Percentiles rank a stretch among this genome's conserved stretches.
phyloP scores from a whole-genome alignment of 2,888 invertebrate species.

The Platypus cylindrus region DNA sequence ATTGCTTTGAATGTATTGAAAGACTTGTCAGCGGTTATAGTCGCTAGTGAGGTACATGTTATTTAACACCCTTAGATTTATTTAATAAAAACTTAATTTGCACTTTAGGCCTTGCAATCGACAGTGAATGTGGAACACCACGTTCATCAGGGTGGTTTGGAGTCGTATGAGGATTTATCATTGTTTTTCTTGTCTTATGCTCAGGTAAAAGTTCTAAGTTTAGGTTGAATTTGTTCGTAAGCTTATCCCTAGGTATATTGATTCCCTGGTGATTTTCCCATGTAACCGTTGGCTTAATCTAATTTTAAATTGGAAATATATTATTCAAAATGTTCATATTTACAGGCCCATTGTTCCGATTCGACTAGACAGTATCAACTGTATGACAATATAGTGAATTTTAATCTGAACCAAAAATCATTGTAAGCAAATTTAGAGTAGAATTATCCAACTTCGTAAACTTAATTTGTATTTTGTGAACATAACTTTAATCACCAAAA shows the following conservation, averaged over 20 bases:
- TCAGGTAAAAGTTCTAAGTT: slow-evolving; percentile 32
- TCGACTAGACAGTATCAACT: slow-evolving; percentile 30
- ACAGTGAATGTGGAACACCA: slow-evolving; percentile 24
- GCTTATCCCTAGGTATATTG: too few species aligned
- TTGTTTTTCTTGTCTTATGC: slow-evolving; percentile 44
- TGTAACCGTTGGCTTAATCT: too few species aligned
- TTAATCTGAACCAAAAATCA: slow-evolving; percentile 30
- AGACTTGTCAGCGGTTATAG: slow-evolving; percentile 28
- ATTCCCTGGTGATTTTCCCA: too few species aligned
- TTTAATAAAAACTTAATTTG: slow-evolving; percentile 1
- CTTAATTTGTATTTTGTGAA: too few species aligned
- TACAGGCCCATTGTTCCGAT: slow-evolving; percentile 33
- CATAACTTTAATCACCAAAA: too few species aligned
- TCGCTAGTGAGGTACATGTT: slow-evolving; percentile 29
- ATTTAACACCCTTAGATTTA: slow-evolving; percentile 3
- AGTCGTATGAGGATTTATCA: slow-evolving; percentile 36
- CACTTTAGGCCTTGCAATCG: slow-evolving; percentile 19
- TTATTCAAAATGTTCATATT: too few species aligned
- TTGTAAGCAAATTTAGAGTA: slow-evolving; percentile 33
- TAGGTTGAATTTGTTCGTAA: slow-evolving; percentile 1
- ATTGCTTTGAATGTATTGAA: slow-evolving; percentile 28
- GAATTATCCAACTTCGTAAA: too few species aligned
- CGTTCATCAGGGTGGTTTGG: slow-evolving; percentile 37
- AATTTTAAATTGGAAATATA: too few species aligned
- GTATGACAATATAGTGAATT: slow-evolving; percentile 31